Evolutionary conservation across 64 coral and sea anemone species (phyloP).

Genomic region (Orbicella faveolata): DNA sequence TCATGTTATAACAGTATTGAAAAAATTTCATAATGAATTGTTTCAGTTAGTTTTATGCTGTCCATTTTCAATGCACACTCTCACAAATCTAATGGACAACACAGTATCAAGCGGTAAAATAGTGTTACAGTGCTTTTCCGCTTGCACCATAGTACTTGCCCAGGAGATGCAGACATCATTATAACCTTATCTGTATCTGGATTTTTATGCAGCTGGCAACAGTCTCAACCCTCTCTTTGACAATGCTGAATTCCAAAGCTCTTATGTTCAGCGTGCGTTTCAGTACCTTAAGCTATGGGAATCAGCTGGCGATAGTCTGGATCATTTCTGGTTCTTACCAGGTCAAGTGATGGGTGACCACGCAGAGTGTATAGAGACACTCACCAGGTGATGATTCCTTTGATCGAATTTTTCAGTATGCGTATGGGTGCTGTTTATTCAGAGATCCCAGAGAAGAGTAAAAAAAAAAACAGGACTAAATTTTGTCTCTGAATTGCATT

Average conservation of each 20-base stretch:
- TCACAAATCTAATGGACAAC: background rate
- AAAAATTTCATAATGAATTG: background rate
- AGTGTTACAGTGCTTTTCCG: no score
- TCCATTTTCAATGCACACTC: background rate
- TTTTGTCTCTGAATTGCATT: no score
- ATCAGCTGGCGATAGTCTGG: conserved; percentile 19
- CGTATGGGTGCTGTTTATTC: background rate
- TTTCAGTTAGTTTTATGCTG: background rate
- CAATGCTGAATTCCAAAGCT: conserved; percentile 53
- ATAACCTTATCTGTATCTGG: background rate
- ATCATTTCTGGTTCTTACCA: conserved; percentile 43
- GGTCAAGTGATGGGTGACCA: conserved; percentile 33
- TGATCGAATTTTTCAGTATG: background rate
- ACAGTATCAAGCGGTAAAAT: no score
- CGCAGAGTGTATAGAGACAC: conserved; percentile 42
- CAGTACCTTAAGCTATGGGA: conserved; percentile 68
- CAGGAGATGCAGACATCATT: background rate
- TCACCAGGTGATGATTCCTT: conserved; percentile 25
- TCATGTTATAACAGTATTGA: background rate
- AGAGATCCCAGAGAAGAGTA: no score
- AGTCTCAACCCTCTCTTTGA: conserved; percentile 57
- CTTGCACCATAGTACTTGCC: no score
- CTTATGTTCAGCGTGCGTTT: conserved; percentile 65
- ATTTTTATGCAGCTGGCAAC: background rate
- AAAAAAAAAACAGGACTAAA: no score